These are phyloP conservation scores for Mechanitis messenoides DNA, from an alignment of 2,888 invertebrate species.

Conservation along the genomic window DNA sequence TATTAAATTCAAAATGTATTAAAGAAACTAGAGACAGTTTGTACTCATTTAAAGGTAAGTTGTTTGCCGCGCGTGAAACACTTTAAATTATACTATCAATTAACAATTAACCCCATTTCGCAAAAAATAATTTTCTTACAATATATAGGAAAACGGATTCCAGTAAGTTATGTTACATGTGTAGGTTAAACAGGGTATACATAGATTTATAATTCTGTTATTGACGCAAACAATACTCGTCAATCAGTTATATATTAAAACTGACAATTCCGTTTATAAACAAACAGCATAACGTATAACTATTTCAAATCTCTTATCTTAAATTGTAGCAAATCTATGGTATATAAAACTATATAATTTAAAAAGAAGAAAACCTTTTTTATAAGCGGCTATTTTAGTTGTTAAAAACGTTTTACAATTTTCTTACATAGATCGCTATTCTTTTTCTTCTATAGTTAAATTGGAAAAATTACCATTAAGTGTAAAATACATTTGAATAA, in stretches of 20 bases:
- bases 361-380: constrained; percentile 24
- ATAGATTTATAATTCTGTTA: constrained; percentile 18
- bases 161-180: constrained; percentile 21
- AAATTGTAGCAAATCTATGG: constrained; percentile 32
- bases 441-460: constrained; percentile 34
- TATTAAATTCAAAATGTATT: constrained; percentile 14
- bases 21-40: constrained; percentile 22
- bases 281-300: constrained; percentile 27
- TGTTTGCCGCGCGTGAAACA: constrained; percentile 22
- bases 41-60: constrained; percentile 26
- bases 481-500: constrained; percentile 35
- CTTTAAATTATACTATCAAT: constrained; percentile 23
- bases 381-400: constrained; percentile 30
- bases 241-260: constrained; percentile 30
- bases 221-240: constrained; percentile 17
- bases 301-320: constrained; percentile 30
- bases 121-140: constrained; percentile 11
- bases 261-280: constrained; percentile 30
- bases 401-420: constrained; percentile 31
- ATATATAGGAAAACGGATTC: constrained; percentile 26
- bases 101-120: constrained; percentile 22
- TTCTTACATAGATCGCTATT: constrained; percentile 34
- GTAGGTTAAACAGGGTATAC: constrained; percentile 22
- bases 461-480: constrained; percentile 34
- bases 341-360: constrained; percentile 33